Evolutionary conservation across 1,140 invertebrate species (phyloP), one percentile per base, ranked within the genome.

Genomic region (Drosophila bifasciata): DNA sequence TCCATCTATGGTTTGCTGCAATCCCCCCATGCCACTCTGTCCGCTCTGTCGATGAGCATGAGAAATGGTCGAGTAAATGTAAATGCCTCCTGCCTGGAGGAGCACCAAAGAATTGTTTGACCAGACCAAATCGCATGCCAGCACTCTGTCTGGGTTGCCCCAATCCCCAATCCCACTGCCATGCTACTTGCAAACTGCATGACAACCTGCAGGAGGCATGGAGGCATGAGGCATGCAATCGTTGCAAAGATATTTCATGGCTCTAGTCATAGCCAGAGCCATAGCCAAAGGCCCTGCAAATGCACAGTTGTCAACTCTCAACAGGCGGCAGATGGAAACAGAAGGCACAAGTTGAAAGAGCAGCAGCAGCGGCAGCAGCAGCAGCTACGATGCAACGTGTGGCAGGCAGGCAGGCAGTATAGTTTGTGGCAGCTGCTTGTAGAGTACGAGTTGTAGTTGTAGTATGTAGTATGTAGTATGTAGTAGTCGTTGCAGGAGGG

Each of bases 271-370:
- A 11, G 28, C 25, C 56, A 69, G 63, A 50, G 21, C 57, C 79
- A 43, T 71, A 51, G 79, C 79, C 80, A 50, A 64, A 73, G 80
- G 80, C 80, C 80, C 85, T 72, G 80, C 60, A 69, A 85, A 76
- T 80, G 81, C 80, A 85, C 67, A 85, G 81, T 86, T 85, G 81
- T 86, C 80, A 80, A 86, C 79, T 76, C 68, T 58, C 69, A 66
- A 60, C 59, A 32, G 69, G 57, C 53, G 58, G 63, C 51, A 43
- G 53, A n/a, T n/a, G n/a, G n/a, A 64, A 76, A 67, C 49, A 43
- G 56, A 60, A 46, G 52, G 46, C 41, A 74, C 48, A 68, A 71
- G 68, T 46, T 52, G 58, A 63, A 49, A 40, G 44, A 43, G 60
- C 70, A 49, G 60, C 25, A 40, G 23, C n/a, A 36, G 15, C 15